A percentile compares a stretch with the other conserved stretches of the same genome.
Evolutionary conservation across 2,797 vertebrate species (phyloP).

Genomic region (Numenius phaeopus): DNA sequence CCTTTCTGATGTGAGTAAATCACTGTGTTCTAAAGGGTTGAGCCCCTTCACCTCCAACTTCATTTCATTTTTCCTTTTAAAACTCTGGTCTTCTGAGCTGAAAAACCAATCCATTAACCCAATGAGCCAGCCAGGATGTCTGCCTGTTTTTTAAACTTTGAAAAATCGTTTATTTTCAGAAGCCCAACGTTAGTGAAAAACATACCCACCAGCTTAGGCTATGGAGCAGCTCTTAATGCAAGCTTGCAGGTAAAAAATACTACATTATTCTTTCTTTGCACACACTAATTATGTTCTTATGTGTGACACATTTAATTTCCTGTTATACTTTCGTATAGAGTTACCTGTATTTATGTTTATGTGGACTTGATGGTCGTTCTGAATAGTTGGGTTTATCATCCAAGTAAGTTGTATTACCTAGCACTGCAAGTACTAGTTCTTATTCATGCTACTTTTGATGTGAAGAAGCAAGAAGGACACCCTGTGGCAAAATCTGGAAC

Average conservation of each 20-base stretch:
- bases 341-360: conserved; percentile 28
- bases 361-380: conserved; percentile 24
- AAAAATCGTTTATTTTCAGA: conserved; percentile 82
- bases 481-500: conserved; percentile 94
- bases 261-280: conserved; percentile 16
- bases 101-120: background rate
- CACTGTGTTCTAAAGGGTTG: background rate
- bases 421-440: conserved; percentile 74
- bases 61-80: conserved; percentile 4
- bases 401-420: conserved; percentile 80
- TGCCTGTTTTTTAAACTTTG: conserved; percentile 62
- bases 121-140: background rate
- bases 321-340: background rate
- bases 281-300: background rate
- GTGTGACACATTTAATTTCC: background rate
- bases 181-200: conserved; percentile 99
- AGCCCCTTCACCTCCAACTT: background rate
- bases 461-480: conserved; percentile 95
- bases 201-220: conserved; percentile 96
- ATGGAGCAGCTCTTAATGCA: conserved; percentile 97
- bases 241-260: conserved; percentile 92
- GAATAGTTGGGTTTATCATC: conserved; percentile 69
- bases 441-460: conserved; percentile 82
- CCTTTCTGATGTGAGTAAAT: conserved; percentile 18
- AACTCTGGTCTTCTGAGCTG: conserved; percentile 5